phyloP scores from a whole-genome alignment of 2,113 vertebrate species.

The Caranx melampygus region DNA sequence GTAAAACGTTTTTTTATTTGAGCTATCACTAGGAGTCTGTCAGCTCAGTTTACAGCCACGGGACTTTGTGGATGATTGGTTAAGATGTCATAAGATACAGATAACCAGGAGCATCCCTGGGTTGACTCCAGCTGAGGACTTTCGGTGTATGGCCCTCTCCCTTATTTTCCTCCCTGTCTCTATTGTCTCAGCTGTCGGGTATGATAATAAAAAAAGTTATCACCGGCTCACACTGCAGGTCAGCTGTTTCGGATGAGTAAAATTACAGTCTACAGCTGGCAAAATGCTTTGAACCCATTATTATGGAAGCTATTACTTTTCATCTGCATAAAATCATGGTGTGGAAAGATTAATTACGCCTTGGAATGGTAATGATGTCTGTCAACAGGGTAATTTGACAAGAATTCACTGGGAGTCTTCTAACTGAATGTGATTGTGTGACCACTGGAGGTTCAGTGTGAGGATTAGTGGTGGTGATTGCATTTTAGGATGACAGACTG shows the following conservation, averaged over 20 bases:
- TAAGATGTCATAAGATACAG: background rate
- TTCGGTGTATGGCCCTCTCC: slow-evolving; percentile 9
- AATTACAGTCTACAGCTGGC: slow-evolving; percentile 38
- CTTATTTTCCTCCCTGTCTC: slow-evolving; percentile 1
- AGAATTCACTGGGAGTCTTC: slow-evolving; percentile 58
- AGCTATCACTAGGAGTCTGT: background rate
- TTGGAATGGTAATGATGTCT: slow-evolving; percentile 68
- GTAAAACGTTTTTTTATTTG: background rate
- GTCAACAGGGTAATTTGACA: slow-evolving; percentile 67
- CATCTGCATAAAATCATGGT: slow-evolving; percentile 57
- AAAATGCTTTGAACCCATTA: slow-evolving; percentile 58
- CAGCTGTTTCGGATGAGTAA: slow-evolving; percentile 41
- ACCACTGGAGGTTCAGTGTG: slow-evolving; percentile 60
- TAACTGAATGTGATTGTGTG: slow-evolving; percentile 60
- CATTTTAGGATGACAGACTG: slow-evolving; percentile 32
- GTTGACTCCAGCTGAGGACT: slow-evolving; percentile 23
- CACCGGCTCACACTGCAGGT: slow-evolving; percentile 16
- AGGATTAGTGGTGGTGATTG: slow-evolving; percentile 62
- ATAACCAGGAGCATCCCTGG: background rate
- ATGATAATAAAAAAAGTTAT: slow-evolving; percentile 13
- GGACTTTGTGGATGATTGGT: slow-evolving; percentile 17
- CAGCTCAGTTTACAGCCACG: slow-evolving; percentile 1
- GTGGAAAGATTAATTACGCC: slow-evolving; percentile 65
- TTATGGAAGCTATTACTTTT: slow-evolving; percentile 49
- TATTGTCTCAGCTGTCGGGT: slow-evolving; percentile 8